Evolutionary conservation across 2,888 invertebrate genomes (phyloP).

Genomic region (Cancer borealis): DNA sequence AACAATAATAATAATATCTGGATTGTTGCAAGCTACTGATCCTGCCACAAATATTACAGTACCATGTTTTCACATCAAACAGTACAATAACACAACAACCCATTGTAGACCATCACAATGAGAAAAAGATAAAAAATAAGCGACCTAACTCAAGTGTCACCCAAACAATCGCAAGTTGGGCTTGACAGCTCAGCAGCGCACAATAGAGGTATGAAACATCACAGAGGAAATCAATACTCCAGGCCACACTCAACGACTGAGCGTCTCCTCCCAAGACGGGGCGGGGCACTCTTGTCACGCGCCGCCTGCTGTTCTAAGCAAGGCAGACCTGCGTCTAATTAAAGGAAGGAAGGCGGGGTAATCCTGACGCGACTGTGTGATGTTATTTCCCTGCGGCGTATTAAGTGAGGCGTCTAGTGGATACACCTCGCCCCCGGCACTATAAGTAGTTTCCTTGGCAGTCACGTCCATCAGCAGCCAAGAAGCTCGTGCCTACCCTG

Average conservation of each 20-base stretch:
- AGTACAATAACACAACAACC: background rate
- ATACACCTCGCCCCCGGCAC: background rate
- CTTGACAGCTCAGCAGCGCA: background rate
- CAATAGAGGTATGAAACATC: slow-evolving; percentile 11
- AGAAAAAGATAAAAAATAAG: background rate
- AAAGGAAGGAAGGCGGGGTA: background rate
- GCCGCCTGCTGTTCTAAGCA: background rate
- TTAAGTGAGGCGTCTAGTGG: background rate
- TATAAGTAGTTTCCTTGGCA: background rate
- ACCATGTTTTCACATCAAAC: background rate
- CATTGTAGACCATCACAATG: background rate
- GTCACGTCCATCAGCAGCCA: background rate
- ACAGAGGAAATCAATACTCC: background rate
- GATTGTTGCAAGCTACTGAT: background rate
- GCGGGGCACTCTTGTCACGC: background rate
- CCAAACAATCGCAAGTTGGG: background rate
- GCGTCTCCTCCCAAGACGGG: background rate
- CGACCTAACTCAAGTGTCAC: slow-evolving; percentile 6
- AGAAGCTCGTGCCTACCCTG: background rate
- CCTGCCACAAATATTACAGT: background rate
- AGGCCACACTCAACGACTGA: background rate
- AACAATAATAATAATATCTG: background rate
- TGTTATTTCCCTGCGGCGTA: slow-evolving; percentile 20
- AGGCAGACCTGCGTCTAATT: background rate
- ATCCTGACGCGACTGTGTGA: background rate